Evolutionary conservation across 2,113 vertebrate species (phyloP).

Genomic region (Serinus canaria): DNA sequence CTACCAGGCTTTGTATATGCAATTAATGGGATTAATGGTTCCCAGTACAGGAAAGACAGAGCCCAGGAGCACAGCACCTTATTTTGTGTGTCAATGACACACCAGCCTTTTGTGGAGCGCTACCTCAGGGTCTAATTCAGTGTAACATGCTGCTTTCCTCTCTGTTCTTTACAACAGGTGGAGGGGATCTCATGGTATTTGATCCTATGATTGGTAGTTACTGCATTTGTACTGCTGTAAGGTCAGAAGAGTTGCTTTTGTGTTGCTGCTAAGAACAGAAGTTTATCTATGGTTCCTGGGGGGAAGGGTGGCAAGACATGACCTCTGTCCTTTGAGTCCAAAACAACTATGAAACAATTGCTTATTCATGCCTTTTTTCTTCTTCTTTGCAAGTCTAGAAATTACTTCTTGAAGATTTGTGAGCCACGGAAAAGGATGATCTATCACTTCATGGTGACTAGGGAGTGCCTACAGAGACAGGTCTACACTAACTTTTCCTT

Average conservation of each 20-base stretch:
- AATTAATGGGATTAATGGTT: conserved; percentile 81
- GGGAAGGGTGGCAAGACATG: neutral
- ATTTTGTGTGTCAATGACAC: neutral
- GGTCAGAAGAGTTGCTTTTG: neutral
- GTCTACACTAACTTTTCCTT: neutral
- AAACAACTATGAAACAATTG: neutral
- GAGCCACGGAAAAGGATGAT: neutral
- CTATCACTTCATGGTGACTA: neutral
- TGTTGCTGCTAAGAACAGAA: neutral
- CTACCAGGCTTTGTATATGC: conserved; percentile 72
- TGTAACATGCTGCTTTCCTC: neutral
- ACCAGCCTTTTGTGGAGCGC: neutral
- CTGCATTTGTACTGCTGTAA: neutral
- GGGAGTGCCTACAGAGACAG: no score
- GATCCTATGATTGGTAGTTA: neutral
- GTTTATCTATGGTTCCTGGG: neutral
- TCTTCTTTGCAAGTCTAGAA: neutral
- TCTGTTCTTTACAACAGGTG: neutral
- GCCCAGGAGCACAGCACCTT: conserved; percentile 19
- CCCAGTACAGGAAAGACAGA: conserved; percentile 38
- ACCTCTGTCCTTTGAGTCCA: neutral
- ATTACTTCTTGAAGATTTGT: neutral
- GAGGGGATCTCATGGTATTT: neutral
- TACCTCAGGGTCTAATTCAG: neutral
- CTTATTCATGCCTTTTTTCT: neutral